Percentiles rank a stretch among this genome's conserved stretches.
Conservation (phyloP, 1,140 invertebrate genomes). For the Cheumatopsyche charites region DNA sequence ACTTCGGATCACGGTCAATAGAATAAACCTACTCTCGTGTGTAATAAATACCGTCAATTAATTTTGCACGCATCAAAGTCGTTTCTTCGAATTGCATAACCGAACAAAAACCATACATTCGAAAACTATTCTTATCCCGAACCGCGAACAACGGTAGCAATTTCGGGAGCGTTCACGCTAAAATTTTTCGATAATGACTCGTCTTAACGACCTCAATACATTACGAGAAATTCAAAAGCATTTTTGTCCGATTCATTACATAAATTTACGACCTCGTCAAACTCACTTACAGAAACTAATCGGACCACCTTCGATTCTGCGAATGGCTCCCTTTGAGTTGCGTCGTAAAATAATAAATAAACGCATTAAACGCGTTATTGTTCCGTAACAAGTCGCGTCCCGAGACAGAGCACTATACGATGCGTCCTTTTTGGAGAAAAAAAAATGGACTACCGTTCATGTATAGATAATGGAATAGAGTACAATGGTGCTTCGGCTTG, state of each 20-base stretch:
- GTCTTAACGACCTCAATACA: no score
- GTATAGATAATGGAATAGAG: neutral
- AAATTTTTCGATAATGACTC: no score
- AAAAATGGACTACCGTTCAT: neutral
- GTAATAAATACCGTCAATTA: no score
- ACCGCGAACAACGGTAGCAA: no score
- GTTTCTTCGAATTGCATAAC: no score
- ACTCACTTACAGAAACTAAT: conserved; percentile 26
- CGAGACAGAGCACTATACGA: conserved; percentile 29
- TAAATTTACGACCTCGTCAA: conserved; percentile 38
- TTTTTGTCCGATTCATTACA: neutral
- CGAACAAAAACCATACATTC: no score
- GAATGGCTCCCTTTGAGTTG: neutral
- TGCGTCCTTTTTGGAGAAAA: neutral
- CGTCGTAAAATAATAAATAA: conserved; percentile 47
- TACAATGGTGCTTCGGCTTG: conserved; percentile 43
- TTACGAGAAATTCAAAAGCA: no score
- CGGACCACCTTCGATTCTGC: conserved; percentile 27
- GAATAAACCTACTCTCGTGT: no score
- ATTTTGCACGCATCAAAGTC: no score
- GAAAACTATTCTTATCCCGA: no score
- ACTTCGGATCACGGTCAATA: no score
- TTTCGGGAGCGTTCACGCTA: no score
- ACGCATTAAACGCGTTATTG: conserved; percentile 43
- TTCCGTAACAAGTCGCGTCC: conserved; percentile 6